These are phyloP conservation scores for Anthophora plumipes DNA, from an alignment of 2,888 invertebrate species.

Conservation along the genomic window DNA sequence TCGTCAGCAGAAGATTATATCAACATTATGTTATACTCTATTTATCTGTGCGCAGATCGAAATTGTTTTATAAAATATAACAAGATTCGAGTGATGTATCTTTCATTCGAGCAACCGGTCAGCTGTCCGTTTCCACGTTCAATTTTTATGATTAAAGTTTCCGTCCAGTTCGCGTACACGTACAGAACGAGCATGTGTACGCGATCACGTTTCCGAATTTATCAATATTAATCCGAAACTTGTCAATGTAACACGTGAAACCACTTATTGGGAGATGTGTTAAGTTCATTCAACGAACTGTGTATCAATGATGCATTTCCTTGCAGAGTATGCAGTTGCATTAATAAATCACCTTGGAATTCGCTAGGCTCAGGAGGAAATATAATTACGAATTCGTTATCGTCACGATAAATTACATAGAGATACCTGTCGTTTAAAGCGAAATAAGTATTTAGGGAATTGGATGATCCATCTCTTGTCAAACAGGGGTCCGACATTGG, in stretches of 20 bases:
- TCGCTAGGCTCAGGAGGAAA: no score
- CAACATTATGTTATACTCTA: not conserved
- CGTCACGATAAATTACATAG: constrained; percentile 13
- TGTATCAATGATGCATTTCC: constrained; percentile 2
- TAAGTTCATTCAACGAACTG: constrained; percentile 2
- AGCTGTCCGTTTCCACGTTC: constrained; percentile 54
- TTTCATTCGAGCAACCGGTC: constrained; percentile 41
- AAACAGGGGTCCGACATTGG: constrained; percentile 64
- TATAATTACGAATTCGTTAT: constrained; percentile 5
- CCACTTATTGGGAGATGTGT: constrained; percentile 35
- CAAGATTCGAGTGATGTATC: constrained; percentile 53
- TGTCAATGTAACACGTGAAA: constrained; percentile 43
- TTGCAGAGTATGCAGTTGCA: not conserved
- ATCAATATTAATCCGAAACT: constrained; percentile 53
- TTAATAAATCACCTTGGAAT: not conserved
- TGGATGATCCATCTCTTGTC: constrained; percentile 70
- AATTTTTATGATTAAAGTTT: constrained; percentile 60
- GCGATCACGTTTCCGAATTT: constrained; percentile 31
- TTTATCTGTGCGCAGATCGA: not conserved
- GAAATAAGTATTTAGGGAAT: constrained; percentile 60
- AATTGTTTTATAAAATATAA: constrained; percentile 52
- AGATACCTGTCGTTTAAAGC: constrained; percentile 48
- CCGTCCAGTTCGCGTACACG: constrained; percentile 18
- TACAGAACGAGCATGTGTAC: not conserved
- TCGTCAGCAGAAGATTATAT: not conserved